Percentiles rank a stretch among this genome's conserved stretches.
Evolutionary conservation across 1,140 invertebrate genomes (phyloP).

Genomic region (Hetaerina americana): DNA sequence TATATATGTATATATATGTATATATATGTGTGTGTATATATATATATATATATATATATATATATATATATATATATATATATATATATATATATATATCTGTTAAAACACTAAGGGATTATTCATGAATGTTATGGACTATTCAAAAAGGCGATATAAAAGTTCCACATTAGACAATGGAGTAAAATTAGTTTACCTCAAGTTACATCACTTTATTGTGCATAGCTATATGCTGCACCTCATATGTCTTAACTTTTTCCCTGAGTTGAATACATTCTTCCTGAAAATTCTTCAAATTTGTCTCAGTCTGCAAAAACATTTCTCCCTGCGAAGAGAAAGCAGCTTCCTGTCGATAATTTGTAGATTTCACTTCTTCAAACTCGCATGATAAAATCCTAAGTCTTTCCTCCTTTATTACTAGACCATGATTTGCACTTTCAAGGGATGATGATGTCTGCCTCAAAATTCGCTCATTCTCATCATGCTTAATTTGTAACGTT

Average conservation of each 20-base stretch:
- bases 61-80: no score
- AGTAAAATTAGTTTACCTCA: background rate
- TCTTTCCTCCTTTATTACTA: background rate
- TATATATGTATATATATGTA: no score
- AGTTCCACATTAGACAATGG: no score
- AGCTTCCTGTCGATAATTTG: background rate
- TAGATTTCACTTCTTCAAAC: background rate
- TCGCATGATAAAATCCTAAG: background rate
- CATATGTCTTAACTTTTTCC: background rate
- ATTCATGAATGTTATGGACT: no score
- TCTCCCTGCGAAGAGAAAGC: background rate
- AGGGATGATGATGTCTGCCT: background rate
- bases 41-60: no score
- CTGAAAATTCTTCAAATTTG: background rate
- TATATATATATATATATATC: no score
- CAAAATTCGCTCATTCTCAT: background rate
- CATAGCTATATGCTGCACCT: background rate
- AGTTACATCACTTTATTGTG: background rate
- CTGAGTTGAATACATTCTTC: background rate
- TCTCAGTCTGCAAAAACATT: background rate
- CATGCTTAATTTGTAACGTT: background rate
- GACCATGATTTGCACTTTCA: background rate
- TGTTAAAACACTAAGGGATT: no score
- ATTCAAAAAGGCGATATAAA: no score
- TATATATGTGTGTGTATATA: no score